Evolutionary conservation across 1,140 invertebrate species (phyloP).

Genomic region (Drosophila micromelanica): DNA sequence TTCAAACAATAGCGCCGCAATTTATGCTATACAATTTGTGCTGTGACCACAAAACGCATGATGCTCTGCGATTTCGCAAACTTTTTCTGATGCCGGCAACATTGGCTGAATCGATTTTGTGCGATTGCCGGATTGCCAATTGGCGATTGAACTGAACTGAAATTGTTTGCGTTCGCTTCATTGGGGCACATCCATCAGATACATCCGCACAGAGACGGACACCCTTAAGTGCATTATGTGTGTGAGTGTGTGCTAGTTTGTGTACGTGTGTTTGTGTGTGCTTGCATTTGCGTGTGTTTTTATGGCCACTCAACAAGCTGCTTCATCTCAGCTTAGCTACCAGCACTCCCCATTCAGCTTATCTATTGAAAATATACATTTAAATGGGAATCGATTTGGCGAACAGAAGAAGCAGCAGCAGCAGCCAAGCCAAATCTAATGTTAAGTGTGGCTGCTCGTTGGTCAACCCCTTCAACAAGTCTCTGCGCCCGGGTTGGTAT

Average conservation of each 20-base stretch:
- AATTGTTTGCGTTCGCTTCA: constrained; percentile 60
- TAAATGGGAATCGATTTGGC: constrained; percentile 70
- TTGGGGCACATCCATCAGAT: constrained; percentile 63
- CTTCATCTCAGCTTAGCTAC: constrained; percentile 3
- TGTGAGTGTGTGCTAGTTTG: constrained; percentile 15
- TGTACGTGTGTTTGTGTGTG: constrained; percentile 12
- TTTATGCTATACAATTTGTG: constrained; percentile 68
- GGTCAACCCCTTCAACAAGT: constrained; percentile 78
- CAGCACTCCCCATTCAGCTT: constrained; percentile 23
- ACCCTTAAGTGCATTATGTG: constrained; percentile 67
- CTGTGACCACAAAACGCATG: constrained; percentile 23
- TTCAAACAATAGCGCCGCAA: constrained; percentile 59
- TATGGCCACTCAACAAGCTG: constrained; percentile 27
- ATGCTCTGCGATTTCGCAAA: constrained; percentile 67
- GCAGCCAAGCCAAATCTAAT: constrained; percentile 12
- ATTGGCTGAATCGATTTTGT: constrained; percentile 42
- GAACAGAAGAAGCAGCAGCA: neutral
- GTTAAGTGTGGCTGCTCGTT: constrained; percentile 24
- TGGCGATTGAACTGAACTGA: constrained; percentile 44
- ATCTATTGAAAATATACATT: constrained; percentile 68
- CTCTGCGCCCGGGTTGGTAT: constrained; percentile 11
- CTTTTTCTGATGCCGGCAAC: constrained; percentile 41
- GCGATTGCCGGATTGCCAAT: constrained; percentile 37
- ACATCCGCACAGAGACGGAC: constrained; percentile 15
- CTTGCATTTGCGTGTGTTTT: constrained; percentile 15